phyloP scores from a whole-genome alignment of 2,113 vertebrate species.

The Ginglymostoma cirratum region DNA sequence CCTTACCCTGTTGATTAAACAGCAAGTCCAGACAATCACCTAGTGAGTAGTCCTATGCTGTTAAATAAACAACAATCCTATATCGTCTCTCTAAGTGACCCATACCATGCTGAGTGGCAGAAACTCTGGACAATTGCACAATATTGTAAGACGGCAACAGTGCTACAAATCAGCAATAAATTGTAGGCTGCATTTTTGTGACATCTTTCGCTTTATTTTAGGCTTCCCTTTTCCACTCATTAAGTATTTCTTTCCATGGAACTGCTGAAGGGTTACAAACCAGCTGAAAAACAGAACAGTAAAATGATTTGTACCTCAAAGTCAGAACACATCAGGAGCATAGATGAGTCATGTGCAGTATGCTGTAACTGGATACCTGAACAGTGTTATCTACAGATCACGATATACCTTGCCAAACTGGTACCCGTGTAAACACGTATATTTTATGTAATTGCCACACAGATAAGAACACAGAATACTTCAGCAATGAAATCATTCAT shows the following conservation, averaged over 20 bases:
- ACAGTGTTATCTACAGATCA: background rate
- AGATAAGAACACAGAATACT: background rate
- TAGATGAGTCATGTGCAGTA: background rate
- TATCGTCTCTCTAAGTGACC: background rate
- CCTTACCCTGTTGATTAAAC: background rate
- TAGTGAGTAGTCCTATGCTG: background rate
- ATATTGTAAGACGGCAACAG: background rate
- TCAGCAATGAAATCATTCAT: constrained; percentile 22
- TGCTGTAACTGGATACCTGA: background rate
- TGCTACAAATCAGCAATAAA: background rate
- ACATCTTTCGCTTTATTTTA: background rate
- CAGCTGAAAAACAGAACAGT: background rate
- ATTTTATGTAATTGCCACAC: constrained; percentile 18
- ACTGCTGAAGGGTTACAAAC: background rate
- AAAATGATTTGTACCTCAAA: background rate
- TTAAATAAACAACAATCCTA: background rate
- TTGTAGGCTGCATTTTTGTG: background rate
- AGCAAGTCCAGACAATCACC: background rate
- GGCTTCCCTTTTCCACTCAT: background rate
- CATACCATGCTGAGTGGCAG: background rate
- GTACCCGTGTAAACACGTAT: constrained; percentile 24
- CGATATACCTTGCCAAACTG: background rate
- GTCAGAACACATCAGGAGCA: background rate
- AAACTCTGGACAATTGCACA: background rate
- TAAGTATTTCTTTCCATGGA: background rate